Evolutionary conservation across 2,113 vertebrate genomes (phyloP).

Genomic region (Trogon melanurus): DNA sequence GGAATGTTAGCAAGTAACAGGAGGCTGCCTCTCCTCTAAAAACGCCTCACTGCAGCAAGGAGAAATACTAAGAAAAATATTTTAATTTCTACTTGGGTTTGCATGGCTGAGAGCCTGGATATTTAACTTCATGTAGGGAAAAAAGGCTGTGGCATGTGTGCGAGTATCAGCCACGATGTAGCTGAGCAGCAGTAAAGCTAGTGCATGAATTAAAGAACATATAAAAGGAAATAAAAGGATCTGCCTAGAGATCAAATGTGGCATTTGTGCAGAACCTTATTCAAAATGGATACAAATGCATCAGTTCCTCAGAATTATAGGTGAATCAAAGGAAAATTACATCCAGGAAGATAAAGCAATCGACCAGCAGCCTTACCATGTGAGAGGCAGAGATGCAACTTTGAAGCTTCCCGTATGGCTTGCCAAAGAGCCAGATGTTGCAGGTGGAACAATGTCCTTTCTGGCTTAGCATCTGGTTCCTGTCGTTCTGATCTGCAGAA

Average conservation of each 20-base stretch:
- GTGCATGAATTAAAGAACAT: slow-evolving; percentile 68
- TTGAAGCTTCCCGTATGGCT: slow-evolving; percentile 73
- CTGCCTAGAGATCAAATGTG: slow-evolving; percentile 74
- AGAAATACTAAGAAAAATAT: background rate
- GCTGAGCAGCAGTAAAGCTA: slow-evolving; percentile 53
- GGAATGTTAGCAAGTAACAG: background rate
- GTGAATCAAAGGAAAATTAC: slow-evolving; percentile 82
- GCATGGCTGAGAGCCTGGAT: slow-evolving; percentile 34
- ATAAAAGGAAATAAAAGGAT: slow-evolving; percentile 73
- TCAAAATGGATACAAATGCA: slow-evolving; percentile 82
- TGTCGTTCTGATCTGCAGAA: slow-evolving; percentile 67
- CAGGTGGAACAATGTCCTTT: slow-evolving; percentile 73
- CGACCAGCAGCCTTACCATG: slow-evolving; percentile 66
- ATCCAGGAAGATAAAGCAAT: slow-evolving; percentile 77
- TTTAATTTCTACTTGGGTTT: slow-evolving; percentile 25
- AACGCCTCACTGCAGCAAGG: background rate
- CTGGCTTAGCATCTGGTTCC: slow-evolving; percentile 74
- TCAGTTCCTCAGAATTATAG: slow-evolving; percentile 77
- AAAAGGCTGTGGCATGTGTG: slow-evolving; percentile 36
- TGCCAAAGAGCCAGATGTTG: slow-evolving; percentile 80
- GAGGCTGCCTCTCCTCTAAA: background rate
- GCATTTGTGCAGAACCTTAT: slow-evolving; percentile 75
- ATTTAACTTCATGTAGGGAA: slow-evolving; percentile 39
- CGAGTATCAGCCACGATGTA: background rate
- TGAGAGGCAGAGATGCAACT: slow-evolving; percentile 71